A percentile compares a stretch with the other conserved stretches of the same genome.
phyloP scores from a whole-genome alignment of 35 echinoderm and acorn worm species.

The Lytechinus variegatus region DNA sequence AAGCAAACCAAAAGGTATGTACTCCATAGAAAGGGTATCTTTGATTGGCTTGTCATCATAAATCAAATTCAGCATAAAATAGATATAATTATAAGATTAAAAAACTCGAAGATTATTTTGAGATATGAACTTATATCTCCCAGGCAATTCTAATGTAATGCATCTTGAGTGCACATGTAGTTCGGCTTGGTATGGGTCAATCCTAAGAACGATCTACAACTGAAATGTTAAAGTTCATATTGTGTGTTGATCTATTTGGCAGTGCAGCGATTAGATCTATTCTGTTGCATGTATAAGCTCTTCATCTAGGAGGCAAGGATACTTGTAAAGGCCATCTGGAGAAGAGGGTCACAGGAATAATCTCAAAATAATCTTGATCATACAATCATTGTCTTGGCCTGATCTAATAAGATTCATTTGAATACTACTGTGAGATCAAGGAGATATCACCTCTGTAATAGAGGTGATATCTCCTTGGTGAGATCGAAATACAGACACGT shows the following conservation, averaged over 20 bases:
- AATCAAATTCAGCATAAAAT: too few relatives aligned
- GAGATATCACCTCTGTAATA: too few relatives aligned
- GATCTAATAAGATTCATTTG: too few relatives aligned
- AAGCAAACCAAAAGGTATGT: too few relatives aligned
- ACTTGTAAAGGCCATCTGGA: not conserved
- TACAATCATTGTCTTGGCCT: too few relatives aligned
- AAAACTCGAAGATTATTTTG: not conserved
- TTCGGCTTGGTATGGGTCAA: not conserved
- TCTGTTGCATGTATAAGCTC: not conserved
- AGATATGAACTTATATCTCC: not conserved
- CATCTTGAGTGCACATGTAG: not conserved
- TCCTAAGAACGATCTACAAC: not conserved
- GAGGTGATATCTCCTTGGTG: too few relatives aligned
- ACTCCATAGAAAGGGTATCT: too few relatives aligned
- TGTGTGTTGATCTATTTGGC: not conserved
- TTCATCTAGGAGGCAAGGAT: not conserved
- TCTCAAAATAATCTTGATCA: too few relatives aligned
- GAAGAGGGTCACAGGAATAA: not conserved
- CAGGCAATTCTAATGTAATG: too few relatives aligned
- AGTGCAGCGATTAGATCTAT: not conserved
- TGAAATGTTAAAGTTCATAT: conserved; percentile 5
- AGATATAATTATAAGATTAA: not conserved
- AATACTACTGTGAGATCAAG: too few relatives aligned
- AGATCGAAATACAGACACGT: too few relatives aligned
- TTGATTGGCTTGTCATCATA: too few relatives aligned